Evolutionary conservation across 2,113 vertebrate genomes (phyloP).

Genomic region (Tragelaphus buxtoni): DNA sequence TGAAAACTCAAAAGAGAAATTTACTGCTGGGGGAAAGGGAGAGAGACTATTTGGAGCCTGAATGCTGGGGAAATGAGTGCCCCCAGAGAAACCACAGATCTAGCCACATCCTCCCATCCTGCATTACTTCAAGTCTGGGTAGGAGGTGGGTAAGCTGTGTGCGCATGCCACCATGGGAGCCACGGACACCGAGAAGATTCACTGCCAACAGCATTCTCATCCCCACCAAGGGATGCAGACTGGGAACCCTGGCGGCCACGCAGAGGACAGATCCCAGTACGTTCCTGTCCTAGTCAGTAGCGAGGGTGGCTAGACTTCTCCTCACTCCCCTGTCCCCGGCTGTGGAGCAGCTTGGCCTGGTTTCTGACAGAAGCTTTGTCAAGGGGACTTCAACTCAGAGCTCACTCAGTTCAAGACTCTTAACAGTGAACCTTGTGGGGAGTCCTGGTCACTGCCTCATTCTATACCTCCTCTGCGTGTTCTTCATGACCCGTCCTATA

Average conservation of each 20-base stretch:
- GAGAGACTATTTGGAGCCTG: neutral
- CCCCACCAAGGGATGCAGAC: fast-evolving
- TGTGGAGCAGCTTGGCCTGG: neutral
- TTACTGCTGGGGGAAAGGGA: neutral
- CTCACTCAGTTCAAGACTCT: neutral
- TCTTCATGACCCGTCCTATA: neutral
- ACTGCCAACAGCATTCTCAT: fast-evolving
- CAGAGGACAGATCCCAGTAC: neutral
- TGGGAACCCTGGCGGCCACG: neutral
- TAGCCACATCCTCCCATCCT: neutral
- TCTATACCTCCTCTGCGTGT: neutral
- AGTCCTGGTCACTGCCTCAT: neutral
- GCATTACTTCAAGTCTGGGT: neutral
- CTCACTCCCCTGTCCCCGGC: neutral
- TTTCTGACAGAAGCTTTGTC: neutral
- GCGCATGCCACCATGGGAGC: no score
- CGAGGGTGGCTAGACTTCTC: neutral
- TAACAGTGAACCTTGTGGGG: neutral
- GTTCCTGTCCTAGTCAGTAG: neutral
- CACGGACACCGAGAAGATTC: neutral
- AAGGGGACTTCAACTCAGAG: neutral
- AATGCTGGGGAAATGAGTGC: neutral
- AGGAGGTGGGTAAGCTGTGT: no score
- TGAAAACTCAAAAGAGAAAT: neutral
- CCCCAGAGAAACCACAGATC: neutral